A percentile compares a stretch with the other conserved stretches of the same genome.
phyloP scores from a whole-genome alignment of 2,888 invertebrate species.

The Papilio gigon region DNA sequence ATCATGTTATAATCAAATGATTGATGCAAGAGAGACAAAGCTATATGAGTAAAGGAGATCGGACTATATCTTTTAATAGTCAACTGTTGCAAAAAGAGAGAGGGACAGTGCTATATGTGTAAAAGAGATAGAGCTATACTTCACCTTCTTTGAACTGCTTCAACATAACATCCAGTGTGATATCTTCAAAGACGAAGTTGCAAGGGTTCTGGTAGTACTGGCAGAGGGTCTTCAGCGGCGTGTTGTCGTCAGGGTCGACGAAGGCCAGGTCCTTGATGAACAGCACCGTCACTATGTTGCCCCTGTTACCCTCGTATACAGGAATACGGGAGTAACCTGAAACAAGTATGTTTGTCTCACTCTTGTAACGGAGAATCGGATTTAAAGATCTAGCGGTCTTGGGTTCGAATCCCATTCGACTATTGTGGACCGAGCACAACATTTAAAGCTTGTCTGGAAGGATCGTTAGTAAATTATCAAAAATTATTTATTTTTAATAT shows the following conservation, averaged over 20 bases:
- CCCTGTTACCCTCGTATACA: slow-evolving; percentile 91
- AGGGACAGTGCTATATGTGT: not conserved
- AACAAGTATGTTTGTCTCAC: not conserved
- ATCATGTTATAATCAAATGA: too few species aligned
- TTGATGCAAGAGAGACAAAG: too few species aligned
- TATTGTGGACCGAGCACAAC: too few species aligned
- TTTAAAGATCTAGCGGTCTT: too few species aligned
- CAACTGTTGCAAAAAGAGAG: too few species aligned
- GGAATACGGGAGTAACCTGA: slow-evolving; percentile 97
- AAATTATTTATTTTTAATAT: too few species aligned
- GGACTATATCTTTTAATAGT: too few species aligned
- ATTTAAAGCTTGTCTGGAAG: too few species aligned
- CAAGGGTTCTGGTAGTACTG: slow-evolving; percentile 98
- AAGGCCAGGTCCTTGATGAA: slow-evolving; percentile 99
- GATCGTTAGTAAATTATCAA: too few species aligned
- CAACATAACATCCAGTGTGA: slow-evolving; percentile 96
- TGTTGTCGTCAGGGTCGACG: slow-evolving; percentile 99
- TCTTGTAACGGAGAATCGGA: not conserved
- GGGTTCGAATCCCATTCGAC: too few species aligned
- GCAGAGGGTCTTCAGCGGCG: slow-evolving; percentile 94
- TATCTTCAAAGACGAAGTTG: slow-evolving; percentile 98
- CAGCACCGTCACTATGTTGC: slow-evolving; percentile 96
- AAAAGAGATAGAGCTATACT: not conserved
- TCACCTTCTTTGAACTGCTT: slow-evolving; percentile 98
- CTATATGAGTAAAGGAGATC: too few species aligned